Percentiles rank a stretch among this genome's conserved stretches.
Evolutionary conservation across 2,888 invertebrate genomes (phyloP).

Genomic region (Thelaira solivaga): DNA sequence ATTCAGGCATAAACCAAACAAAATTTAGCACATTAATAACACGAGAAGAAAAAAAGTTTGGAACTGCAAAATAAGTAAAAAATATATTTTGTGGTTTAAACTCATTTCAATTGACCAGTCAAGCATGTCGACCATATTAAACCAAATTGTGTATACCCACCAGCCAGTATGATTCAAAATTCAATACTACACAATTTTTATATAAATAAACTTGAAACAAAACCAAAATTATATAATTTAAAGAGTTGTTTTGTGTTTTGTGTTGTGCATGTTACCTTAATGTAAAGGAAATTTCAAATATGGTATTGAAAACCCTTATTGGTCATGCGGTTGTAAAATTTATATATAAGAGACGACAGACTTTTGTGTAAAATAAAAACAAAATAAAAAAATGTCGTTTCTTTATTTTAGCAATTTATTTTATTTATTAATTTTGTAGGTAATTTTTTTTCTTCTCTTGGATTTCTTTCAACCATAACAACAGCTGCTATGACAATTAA

Average conservation of each 20-base stretch:
- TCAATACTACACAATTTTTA: neutral
- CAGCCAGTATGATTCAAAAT: constrained; percentile 20
- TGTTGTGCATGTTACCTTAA: no score
- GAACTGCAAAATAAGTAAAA: neutral
- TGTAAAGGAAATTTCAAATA: neutral
- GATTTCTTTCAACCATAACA: constrained; percentile 9
- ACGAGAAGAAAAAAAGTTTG: neutral
- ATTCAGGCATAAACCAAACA: constrained; percentile 51
- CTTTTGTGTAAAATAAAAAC: constrained; percentile 12
- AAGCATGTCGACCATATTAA: constrained; percentile 36
- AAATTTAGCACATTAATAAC: constrained; percentile 33
- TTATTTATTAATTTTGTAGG: constrained; percentile 27
- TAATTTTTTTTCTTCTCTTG: neutral
- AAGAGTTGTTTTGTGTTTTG: neutral
- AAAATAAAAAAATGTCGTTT: neutral
- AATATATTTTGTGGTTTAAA: constrained; percentile 28
- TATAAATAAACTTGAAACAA: constrained; percentile 5
- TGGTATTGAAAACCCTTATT: constrained; percentile 17
- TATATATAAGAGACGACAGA: no score
- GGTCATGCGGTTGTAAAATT: constrained; percentile 30
- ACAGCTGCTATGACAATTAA: constrained; percentile 4
- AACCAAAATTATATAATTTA: no score
- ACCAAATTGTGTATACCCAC: neutral
- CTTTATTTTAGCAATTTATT: neutral
- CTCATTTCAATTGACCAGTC: constrained; percentile 48